These are phyloP conservation scores for Torymus tubicola DNA, from an alignment of 2,888 invertebrate species.

Conservation along the genomic window DNA sequence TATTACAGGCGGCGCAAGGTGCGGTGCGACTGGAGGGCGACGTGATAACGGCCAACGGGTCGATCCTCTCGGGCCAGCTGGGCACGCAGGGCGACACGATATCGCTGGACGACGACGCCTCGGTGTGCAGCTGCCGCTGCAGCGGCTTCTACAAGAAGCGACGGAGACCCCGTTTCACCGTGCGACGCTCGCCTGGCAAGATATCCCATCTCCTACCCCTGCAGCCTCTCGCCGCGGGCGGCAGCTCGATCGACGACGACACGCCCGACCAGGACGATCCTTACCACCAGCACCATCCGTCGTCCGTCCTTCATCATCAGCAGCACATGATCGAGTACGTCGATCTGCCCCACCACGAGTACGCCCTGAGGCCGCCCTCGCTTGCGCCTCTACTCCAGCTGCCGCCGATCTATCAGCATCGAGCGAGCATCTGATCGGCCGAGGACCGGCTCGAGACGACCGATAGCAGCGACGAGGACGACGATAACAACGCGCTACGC, in stretches of 20 bases:
- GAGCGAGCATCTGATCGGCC: slow-evolving; percentile 73
- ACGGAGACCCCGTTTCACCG: slow-evolving; percentile 77
- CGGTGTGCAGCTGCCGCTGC: slow-evolving; percentile 77
- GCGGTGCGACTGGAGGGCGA: slow-evolving; percentile 97
- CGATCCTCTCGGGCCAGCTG: slow-evolving; percentile 86
- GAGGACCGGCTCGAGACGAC: background rate
- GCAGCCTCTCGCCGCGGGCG: slow-evolving; percentile 71
- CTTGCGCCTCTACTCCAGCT: slow-evolving; percentile 72
- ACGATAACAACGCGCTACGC: background rate
- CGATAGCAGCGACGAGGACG: background rate
- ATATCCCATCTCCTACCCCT: slow-evolving; percentile 78
- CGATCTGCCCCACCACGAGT: slow-evolving; percentile 50
- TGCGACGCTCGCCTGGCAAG: slow-evolving; percentile 78
- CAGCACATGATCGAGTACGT: slow-evolving; percentile 4
- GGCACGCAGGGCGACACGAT: slow-evolving; percentile 76
- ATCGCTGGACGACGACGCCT: slow-evolving; percentile 75
- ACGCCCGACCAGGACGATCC: slow-evolving; percentile 41
- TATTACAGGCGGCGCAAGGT: slow-evolving; percentile 90
- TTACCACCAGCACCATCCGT: slow-evolving; percentile 14
- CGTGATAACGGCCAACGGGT: slow-evolving; percentile 96
- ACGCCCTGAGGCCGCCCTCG: slow-evolving; percentile 64
- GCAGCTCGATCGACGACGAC: slow-evolving; percentile 51
- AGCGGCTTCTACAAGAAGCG: slow-evolving; percentile 74
- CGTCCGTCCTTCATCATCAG: slow-evolving; percentile 1
- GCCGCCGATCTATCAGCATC: slow-evolving; percentile 73